Base-by-base conservation (phyloP, 2,888 invertebrate species). In the Hipparchia sbordonii region DNA sequence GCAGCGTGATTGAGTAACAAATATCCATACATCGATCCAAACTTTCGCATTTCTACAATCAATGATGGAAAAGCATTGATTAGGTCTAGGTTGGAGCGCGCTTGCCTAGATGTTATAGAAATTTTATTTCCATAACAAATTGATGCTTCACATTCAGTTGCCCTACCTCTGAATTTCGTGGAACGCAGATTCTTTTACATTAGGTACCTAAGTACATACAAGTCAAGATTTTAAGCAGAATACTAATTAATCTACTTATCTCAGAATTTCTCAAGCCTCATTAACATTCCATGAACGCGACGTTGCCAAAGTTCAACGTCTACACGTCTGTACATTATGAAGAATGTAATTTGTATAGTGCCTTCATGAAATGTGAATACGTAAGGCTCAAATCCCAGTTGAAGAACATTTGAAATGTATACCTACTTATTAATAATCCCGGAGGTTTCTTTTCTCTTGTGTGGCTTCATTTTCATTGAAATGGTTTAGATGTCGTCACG, bases 381-480 rank as follows among this genome's bases (percentile, higher is more conserved):
- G 33, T 68, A 59, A 68, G 67, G 59, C 48, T 60, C 33, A 48
- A 48, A 59, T 68, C 67, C 67, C 59, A 59, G 45, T 60, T 69
- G 60, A 69, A 61, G 68, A 69, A 52, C 68, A 60, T 70, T 74
- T 63, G 59, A 74, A 69, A 70, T 59, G 46, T 74, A 68, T 51
- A 57, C 70, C 23, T 23, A 23, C 23, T 57, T 52, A 63, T 46
- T 67, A 72, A 72, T 70, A 67, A 70, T 56, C 61, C 23, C 4
- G 68, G 48, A 62, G 67, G 72, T 63, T 72, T 70, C 67, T 72
- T 72, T 70, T 39, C 65, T 70, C 48, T 68, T 72, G n/a, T 67
- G 57, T 54, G 71, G 60, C 33, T 68, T 71, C 73, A 23, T 62
- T 74, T 72, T 52, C 70, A 72, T 39, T 67, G 62, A 52, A 61